These are phyloP conservation scores for Catotricha subobsoleta DNA, from an alignment of 2,888 invertebrate species.

Conservation along the genomic window DNA sequence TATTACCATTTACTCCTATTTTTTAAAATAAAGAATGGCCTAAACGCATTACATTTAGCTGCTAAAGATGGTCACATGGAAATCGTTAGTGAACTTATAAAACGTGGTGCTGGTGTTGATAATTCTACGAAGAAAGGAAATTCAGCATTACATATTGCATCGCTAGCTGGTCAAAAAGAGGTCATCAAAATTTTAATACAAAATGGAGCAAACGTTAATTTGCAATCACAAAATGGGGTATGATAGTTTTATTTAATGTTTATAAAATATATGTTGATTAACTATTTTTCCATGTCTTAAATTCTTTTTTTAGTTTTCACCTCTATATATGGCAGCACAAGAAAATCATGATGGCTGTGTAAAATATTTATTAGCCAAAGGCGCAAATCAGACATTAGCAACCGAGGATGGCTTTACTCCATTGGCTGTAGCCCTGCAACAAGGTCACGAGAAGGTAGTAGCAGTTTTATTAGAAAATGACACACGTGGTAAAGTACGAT, in stretches of 20 bases:
- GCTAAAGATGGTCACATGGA: slow-evolving; percentile 94
- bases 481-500: slow-evolving; percentile 82
- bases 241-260: too few relatives aligned
- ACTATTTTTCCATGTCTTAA: neutral
- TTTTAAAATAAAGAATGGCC: slow-evolving; percentile 94
- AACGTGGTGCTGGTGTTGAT: slow-evolving; percentile 80
- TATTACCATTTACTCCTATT: too few relatives aligned
- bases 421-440: slow-evolving; percentile 97
- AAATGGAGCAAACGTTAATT: slow-evolving; percentile 86
- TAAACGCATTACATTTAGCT: slow-evolving; percentile 92
- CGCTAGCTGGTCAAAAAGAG: slow-evolving; percentile 88
- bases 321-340: slow-evolving; percentile 97
- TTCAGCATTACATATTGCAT: slow-evolving; percentile 94
- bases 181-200: slow-evolving; percentile 83
- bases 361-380: slow-evolving; percentile 72
- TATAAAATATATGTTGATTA: too few relatives aligned
- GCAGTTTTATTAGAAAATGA: slow-evolving; percentile 91
- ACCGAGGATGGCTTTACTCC: slow-evolving; percentile 99
- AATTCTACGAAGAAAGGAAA: slow-evolving; percentile 95
- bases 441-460: slow-evolving; percentile 93
- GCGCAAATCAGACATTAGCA: slow-evolving; percentile 89
- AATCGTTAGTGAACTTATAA: slow-evolving; percentile 79
- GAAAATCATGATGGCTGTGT: slow-evolving; percentile 92
- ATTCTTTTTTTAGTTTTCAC: slow-evolving; percentile 84
- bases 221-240: slow-evolving; percentile 90